phyloP scores from a whole-genome alignment of 2,888 invertebrate genomes.

The Oscheius sp. region DNA sequence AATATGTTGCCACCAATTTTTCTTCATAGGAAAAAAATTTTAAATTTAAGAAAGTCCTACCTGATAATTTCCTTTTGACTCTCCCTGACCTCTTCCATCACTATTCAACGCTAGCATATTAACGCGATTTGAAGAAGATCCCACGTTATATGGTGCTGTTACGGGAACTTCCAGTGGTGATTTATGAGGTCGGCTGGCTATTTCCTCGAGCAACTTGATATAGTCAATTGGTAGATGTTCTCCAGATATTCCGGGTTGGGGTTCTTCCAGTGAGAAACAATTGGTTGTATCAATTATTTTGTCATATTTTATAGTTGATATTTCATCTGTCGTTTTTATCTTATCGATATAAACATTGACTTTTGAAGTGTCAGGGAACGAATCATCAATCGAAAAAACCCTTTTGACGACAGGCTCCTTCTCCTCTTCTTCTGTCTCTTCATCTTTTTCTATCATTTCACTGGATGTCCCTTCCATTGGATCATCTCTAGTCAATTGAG shows the following conservation, averaged over 20 bases:
- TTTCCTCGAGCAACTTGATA: neutral
- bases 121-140: neutral
- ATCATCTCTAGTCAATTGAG: neutral
- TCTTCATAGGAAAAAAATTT: neutral
- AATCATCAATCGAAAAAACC: too few species aligned
- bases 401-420: too few species aligned
- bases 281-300: neutral
- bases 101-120: neutral
- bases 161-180: neutral
- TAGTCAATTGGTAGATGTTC: constrained; percentile 15
- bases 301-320: neutral
- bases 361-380: too few species aligned
- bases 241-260: too few species aligned
- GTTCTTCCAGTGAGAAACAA: too few species aligned
- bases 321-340: neutral
- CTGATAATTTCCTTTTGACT: neutral
- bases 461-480: too few species aligned
- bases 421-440: neutral
- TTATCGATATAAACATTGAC: neutral
- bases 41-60: neutral
- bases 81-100: neutral
- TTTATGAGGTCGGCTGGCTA: constrained; percentile 1
- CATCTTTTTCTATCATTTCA: neutral
- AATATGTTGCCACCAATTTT: neutral
- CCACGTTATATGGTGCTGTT: neutral